Evolutionary conservation across 1,140 invertebrate genomes (phyloP), one percentile per base, ranked within the genome.

Genomic region (Homalodisca vitripennis): DNA sequence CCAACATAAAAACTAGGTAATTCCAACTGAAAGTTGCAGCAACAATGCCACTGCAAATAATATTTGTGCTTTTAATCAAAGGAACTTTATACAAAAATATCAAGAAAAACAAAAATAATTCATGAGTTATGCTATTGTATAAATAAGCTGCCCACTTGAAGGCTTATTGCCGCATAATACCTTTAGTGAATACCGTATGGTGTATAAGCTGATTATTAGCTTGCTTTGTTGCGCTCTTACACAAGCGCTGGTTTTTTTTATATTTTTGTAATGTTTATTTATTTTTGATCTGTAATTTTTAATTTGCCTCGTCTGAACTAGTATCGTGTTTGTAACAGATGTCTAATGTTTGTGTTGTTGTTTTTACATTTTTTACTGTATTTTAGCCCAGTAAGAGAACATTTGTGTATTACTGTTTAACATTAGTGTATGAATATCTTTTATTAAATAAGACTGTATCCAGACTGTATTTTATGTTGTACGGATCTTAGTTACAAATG

Each of bases 71-170:
- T n/a, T 6, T 6, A 53, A 27, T n/a, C 26, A 60, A 60, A 60
- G 55, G 55, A 60, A 60, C 55, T 60, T 60, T 60, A 13, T 60
- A 60, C 55, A 60, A 60, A 60, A 60, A 60, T 60, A 26, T 60
- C 55, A 60, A 27, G 55, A 60, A 26, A 22, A 24, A 10, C 14
- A 13, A 26, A 60, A 53, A n/a, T 53, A 53, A 53, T 20, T 53
- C 26, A 60, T 26, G 55, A 60, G 55, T 60, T 60, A 3, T 13
- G 22, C 22, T 53, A n/a, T n/a, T n/a, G n/a, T n/a, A n/a, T n/a
- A n/a, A n/a, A n/a, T 60, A 60, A 30, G 24, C 55, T 60, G 27
- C 55, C 24, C 27, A 22, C 26, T 60, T 27, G 14, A 22, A 60
- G 26, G 24, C 55, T 60, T 60, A 60, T 60, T 60, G 55, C 55